Evolutionary conservation across 2,888 invertebrate species (phyloP), one percentile per base, ranked within the genome.

Genomic region (Panopea generosa): DNA sequence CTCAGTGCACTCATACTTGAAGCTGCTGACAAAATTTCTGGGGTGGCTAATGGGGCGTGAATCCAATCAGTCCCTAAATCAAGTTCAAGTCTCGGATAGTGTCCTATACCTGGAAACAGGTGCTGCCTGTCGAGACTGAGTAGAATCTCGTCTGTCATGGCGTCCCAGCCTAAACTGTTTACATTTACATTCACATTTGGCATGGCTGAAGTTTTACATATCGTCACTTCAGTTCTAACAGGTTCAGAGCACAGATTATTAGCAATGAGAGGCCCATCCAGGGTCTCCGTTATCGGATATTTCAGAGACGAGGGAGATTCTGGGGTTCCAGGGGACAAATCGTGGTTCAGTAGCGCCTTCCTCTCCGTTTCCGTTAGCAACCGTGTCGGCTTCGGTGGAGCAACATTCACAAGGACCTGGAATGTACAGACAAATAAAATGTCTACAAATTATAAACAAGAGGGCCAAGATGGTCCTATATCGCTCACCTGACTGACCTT

Each of bases 11-110:
- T 95, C 65, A 96, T 94, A 89, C 96, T 96, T 2, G 96, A 96
- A n/a, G 96, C 94, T 90, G 96, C 96, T 0, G 96, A 96, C 16
- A 97, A 92, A 0, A 96, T 96, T 91, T 97, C 96, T 0, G 96
- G 96, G 61, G 96, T 96, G 11, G 97, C 97, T 24, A 97, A 90
- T 0, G 97, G 96, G 0, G 96, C 97, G 74, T 77, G 75, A 2
- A 85, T 83, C 53, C 76, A 63, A 18, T 83, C 82, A 27, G 74
- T 75, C 27, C 83, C 82, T 24, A 86, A 47, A 53, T 83, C 81
- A 45, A 85, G 67, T 18, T 84, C 77, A 40, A 83, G 57, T 40
- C 78, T 69, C 6, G 80, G 74, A 47, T 76, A 68, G 40, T 81
- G 70, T 45, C 77, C 77, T 2, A 77, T 50, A 1, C 73, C 75